Evolutionary conservation across 2,113 vertebrate genomes (phyloP).

Genomic region (Penelope pileata): DNA sequence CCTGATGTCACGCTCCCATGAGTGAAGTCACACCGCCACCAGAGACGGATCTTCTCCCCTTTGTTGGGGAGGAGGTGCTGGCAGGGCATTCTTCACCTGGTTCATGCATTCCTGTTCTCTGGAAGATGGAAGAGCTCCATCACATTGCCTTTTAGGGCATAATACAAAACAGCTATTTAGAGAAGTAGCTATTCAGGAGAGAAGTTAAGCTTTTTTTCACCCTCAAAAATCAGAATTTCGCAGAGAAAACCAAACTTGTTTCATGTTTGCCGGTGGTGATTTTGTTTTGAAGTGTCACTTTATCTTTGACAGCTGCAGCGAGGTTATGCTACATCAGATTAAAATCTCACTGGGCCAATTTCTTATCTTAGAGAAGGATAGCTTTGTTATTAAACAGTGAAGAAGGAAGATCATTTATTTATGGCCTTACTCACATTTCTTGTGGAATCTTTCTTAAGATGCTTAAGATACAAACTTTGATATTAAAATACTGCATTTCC

Average conservation of each 20-base stretch:
- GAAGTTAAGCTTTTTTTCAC: background rate
- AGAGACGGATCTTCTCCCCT: background rate
- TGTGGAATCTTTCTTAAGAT: background rate
- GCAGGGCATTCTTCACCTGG: background rate
- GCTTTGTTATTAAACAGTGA: background rate
- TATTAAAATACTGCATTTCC: background rate
- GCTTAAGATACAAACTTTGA: background rate
- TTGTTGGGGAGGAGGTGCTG: background rate
- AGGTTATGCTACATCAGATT: background rate
- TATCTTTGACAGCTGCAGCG: background rate
- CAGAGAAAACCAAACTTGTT: background rate
- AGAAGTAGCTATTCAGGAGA: background rate
- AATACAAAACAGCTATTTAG: background rate
- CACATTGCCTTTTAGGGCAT: background rate
- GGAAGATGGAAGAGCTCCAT: background rate
- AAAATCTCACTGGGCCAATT: background rate
- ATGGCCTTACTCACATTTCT: background rate
- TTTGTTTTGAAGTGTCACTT: background rate
- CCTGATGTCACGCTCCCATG: background rate
- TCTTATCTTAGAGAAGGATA: background rate
- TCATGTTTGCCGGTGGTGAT: background rate
- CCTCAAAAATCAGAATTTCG: background rate
- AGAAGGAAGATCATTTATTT: background rate
- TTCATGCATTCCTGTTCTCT: background rate
- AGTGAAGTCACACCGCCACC: background rate